These are phyloP conservation scores for Stigmatopora nigra DNA, from an alignment of 2,113 vertebrate species.

Conservation along the genomic window DNA sequence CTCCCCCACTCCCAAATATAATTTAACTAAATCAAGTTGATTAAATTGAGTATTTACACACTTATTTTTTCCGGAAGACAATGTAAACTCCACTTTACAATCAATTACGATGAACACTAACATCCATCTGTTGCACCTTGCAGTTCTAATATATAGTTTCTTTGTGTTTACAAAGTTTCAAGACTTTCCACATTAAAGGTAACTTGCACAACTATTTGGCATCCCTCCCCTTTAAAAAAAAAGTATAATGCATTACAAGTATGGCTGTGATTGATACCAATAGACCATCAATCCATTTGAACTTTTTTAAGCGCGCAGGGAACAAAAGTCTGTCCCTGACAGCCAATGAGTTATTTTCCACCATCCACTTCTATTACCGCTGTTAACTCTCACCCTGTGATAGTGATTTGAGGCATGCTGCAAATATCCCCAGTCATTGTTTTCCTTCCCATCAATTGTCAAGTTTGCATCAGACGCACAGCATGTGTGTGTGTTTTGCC, in stretches of 20 bases:
- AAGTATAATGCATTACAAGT: too few relatives aligned
- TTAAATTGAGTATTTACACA: conserved; percentile 1
- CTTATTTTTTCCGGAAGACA: not conserved
- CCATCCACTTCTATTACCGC: not conserved
- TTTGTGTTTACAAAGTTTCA: too few relatives aligned
- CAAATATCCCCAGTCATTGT: not conserved
- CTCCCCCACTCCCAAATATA: conserved; percentile 5
- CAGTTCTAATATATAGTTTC: too few relatives aligned
- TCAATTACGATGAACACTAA: too few relatives aligned
- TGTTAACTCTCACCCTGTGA: not conserved
- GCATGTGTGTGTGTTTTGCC: conserved; percentile 4
- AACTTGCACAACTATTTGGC: too few relatives aligned
- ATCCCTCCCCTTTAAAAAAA: too few relatives aligned
- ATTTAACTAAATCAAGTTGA: conserved; percentile 10
- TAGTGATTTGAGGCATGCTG: not conserved
- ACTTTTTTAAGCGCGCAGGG: too few relatives aligned
- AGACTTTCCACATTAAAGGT: too few relatives aligned
- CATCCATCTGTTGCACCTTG: too few relatives aligned
- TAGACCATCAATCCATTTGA: too few relatives aligned
- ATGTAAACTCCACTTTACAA: too few relatives aligned
- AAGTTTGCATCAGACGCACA: not conserved
- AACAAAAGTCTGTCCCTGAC: not conserved
- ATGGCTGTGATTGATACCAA: too few relatives aligned
- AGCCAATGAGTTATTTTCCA: not conserved
- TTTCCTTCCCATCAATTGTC: not conserved